Evolutionary conservation across 2,888 invertebrate genomes (phyloP).

Genomic region (Spilosoma lubricipeda): DNA sequence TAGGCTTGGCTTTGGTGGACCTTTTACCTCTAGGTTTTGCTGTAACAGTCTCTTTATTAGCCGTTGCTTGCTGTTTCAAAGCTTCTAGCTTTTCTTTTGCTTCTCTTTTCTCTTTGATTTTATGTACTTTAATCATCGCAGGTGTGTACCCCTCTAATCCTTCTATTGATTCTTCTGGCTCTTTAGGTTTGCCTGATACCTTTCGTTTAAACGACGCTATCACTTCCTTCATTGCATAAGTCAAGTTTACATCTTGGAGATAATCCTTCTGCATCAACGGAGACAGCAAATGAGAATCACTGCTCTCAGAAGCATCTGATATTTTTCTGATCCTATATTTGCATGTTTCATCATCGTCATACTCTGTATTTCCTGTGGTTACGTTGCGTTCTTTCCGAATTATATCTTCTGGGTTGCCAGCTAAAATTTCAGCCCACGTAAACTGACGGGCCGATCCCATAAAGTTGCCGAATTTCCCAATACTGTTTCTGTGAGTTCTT

Average conservation of each 20-base stretch:
- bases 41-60: constrained; percentile 55
- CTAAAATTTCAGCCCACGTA: constrained; percentile 89
- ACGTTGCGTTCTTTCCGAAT: constrained; percentile 82
- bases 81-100: constrained; percentile 72
- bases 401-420: constrained; percentile 88
- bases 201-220: constrained; percentile 87
- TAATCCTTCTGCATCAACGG: constrained; percentile 79
- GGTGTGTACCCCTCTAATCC: constrained; percentile 82
- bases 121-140: constrained; percentile 85
- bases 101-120: constrained; percentile 79
- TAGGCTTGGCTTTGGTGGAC: constrained; percentile 56
- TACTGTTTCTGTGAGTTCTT: constrained; percentile 76
- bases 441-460: constrained; percentile 86
- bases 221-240: constrained; percentile 90
- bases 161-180: constrained; percentile 59
- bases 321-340: constrained; percentile 80
- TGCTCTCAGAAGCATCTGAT: constrained; percentile 74
- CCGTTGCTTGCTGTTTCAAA: constrained; percentile 56
- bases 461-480: constrained; percentile 83
- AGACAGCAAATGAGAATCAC: constrained; percentile 70
- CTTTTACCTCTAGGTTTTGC: constrained; percentile 62
- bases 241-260: constrained; percentile 86
- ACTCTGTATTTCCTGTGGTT: constrained; percentile 51
- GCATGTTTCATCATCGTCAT: constrained; percentile 74
- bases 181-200: constrained; percentile 68